These are phyloP conservation scores for Hipposideros armiger DNA, from an alignment of 2,113 vertebrate genomes.

Conservation along the genomic window DNA sequence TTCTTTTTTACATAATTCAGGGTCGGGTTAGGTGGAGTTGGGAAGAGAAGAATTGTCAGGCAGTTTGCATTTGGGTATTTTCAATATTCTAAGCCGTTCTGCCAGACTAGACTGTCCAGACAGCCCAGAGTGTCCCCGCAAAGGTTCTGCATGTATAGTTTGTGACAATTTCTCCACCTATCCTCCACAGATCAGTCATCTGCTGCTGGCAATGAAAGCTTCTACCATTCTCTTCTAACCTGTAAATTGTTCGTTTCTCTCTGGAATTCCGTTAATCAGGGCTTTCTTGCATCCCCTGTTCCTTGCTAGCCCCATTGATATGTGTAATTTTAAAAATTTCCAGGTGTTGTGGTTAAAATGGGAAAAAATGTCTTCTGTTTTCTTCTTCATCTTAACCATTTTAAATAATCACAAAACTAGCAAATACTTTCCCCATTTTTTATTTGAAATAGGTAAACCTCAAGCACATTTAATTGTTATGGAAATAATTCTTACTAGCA, in stretches of 20 bases:
- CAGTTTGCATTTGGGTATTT: neutral
- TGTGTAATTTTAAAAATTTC: neutral
- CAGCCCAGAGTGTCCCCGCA: neutral
- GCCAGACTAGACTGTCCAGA: neutral
- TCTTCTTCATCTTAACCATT: slow-evolving; percentile 5
- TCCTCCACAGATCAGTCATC: neutral
- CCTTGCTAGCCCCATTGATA: neutral
- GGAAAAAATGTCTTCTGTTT: slow-evolving; percentile 23
- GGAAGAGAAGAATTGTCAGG: neutral
- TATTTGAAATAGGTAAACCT: slow-evolving; percentile 40
- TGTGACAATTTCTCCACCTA: neutral
- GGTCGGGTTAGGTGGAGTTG: neutral
- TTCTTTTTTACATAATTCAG: neutral
- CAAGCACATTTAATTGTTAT: neutral
- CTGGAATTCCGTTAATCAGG: neutral
- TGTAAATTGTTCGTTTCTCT: neutral
- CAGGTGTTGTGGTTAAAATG: neutral
- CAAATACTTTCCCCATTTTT: neutral
- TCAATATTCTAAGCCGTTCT: neutral
- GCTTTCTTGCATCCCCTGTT: neutral
- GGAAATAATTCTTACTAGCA: slow-evolving; percentile 41
- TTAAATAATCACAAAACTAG: neutral
- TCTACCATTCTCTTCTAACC: neutral
- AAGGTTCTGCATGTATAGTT: neutral
- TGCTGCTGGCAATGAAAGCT: neutral